Base-by-base conservation (phyloP, 2,797 vertebrate genomes). In the Epinephelus coioides region DNA sequence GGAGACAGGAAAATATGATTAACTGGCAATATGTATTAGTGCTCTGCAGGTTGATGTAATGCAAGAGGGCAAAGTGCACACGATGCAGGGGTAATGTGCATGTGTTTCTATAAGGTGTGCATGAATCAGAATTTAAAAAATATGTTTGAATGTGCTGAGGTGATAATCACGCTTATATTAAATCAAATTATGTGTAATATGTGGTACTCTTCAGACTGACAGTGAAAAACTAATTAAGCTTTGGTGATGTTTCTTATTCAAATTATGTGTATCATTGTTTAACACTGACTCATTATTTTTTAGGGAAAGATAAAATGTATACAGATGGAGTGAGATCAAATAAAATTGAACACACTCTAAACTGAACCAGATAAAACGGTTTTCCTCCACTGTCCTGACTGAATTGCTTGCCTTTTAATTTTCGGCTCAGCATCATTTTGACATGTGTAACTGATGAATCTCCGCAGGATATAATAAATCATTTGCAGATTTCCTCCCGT, bases 391-490 rank as follows among this genome's bases (percentile, higher is more conserved):
- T 68, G 30, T 82, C 60, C 79, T 64, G 71, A 78, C 59, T 67
- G 44, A 79, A 75, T 54, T 69, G 69, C 76, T 86, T 72, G 87
- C 63, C 81, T 81, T 94, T 94, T 92, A 91, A 94, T 95, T 94
- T 93, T 93, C 94, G 69, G 80, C 93, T 94, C 93, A 92, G 90
- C 93, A 85, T 91, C 88, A 83, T 91, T 91, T 86, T 91, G 90
- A 93, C 91, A 90, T 88, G 90, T 92, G 90, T 90, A 92, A 92
- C 89, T 90, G 91, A 92, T 91, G 88, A 92, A 90, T 90, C 93
- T 91, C 93, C 85, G 70, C 92, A 90, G 93, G 94, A 94, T 51
- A 83, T 93, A 76, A 93, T 89, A 93, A 89, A 94, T 94, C 79
- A 93, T 94, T 94, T 94, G 86, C 93, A 94, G 92, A 91, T 93